Percentiles rank a stretch among this genome's conserved stretches.
phyloP scores from a whole-genome alignment of 1,140 invertebrate genomes.

The Drosophila mauritiana region DNA sequence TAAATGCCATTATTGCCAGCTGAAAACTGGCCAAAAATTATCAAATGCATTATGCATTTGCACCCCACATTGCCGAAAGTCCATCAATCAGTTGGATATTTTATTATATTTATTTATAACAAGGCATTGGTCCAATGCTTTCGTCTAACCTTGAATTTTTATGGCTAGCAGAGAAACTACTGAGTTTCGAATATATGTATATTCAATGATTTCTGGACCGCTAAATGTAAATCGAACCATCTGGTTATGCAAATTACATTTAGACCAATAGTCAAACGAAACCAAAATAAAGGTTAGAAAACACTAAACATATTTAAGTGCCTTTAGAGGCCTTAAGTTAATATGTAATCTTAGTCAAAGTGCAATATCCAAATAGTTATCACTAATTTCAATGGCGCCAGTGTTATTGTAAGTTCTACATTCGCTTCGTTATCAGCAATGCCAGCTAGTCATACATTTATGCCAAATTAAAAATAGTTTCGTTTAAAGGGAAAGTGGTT shows the following conservation, averaged over 20 bases:
- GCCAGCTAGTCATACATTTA: neutral
- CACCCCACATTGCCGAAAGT: neutral
- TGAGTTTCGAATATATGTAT: constrained; percentile 1
- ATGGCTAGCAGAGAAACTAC: neutral
- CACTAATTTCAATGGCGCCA: neutral
- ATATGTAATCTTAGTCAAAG: neutral
- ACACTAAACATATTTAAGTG: neutral
- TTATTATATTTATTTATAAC: constrained; percentile 21
- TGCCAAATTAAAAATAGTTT: neutral
- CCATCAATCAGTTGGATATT: neutral
- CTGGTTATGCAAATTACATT: constrained; percentile 22
- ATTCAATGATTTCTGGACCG: neutral
- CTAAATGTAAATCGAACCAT: constrained; percentile 1
- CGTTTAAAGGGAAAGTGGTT: neutral
- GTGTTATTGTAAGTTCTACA: neutral
- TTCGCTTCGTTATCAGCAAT: constrained; percentile 2
- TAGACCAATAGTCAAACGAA: neutral
- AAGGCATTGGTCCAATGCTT: constrained; percentile 8
- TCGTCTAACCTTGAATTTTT: constrained; percentile 32
- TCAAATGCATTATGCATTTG: constrained; percentile 17
- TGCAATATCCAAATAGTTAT: constrained; percentile 1
- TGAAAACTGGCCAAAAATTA: neutral
- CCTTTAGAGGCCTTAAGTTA: no score
- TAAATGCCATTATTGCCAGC: neutral
- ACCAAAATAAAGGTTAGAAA: neutral